Base-by-base conservation (phyloP, 2,888 invertebrate genomes). In the Drosophila vallismaia region DNA sequence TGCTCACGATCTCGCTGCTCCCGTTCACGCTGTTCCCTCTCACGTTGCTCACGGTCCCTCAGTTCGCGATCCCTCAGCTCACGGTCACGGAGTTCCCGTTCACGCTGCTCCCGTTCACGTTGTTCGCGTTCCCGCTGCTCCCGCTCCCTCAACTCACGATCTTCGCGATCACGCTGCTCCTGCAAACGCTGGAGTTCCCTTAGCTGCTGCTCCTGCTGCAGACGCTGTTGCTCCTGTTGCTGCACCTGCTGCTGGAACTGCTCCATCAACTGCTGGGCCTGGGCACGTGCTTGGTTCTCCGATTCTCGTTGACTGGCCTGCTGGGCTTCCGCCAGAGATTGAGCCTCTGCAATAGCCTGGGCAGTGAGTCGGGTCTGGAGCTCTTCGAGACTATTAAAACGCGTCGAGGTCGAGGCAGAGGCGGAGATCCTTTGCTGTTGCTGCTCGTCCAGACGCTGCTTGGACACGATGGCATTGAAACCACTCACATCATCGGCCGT, bases 391-490 rank as follows among this genome's bases (percentile, higher is more conserved):
- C 90, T 90, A 42, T 90, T 90, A 72, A 82, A 89, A 2, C 90
- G 89, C 0, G 89, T 76, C 0, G 86, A 80, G 0, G 87, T 75
- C 3, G 79, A 75, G 0, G 83, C 63, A 4, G 81, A 71, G 31
- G 77, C 29, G 8, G 42, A 40, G 48, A 54, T 55, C 14, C 73
- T 59, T 24, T 66, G 60, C 48, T 53, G 52, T n/a, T 52, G 63
- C 56, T 7, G 84, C 36, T 87, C 89, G 40, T 89, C 87, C 40
- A 89, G 57, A 26, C 84, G 87, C 71, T 90, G 90, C 75, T 92
- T 92, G 49, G 92, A 92, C 2, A 93, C 93, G 3, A 92, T 89
- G 2, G 93, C 93, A 76, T 93, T 92, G 71, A 93, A 93, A 10
- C 93, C 93, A 55, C 92, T 92, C 8, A 92, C 91, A 75, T 92